Percentiles rank a stretch among this genome's conserved stretches.
These are phyloP conservation scores for Coracias cyanogaster DNA, from an alignment of 2,797 vertebrate species.

Conservation along the genomic window DNA sequence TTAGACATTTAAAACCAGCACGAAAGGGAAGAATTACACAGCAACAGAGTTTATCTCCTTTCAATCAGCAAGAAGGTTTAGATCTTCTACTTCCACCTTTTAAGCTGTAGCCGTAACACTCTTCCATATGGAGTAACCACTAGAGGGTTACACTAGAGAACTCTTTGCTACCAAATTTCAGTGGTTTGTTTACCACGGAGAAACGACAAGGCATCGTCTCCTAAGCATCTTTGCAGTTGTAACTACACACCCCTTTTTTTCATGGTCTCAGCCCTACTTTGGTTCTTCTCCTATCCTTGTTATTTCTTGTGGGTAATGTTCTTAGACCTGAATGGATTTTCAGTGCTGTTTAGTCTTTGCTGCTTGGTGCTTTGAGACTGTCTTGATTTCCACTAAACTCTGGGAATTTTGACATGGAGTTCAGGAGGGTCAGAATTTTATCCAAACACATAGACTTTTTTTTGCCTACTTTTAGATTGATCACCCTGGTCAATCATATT, in stretches of 20 bases:
- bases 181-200: neutral
- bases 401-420: neutral
- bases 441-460: neutral
- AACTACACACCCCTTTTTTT: neutral
- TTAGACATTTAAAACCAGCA: neutral
- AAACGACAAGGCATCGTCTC: neutral
- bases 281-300: neutral
- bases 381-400: neutral
- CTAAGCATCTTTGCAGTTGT: neutral
- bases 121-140: neutral
- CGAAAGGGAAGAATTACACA: neutral
- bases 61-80: neutral
- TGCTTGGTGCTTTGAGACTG: neutral
- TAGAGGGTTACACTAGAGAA: neutral
- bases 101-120: neutral
- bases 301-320: neutral
- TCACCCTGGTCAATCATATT: neutral
- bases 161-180: neutral
- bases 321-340: neutral
- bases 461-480: neutral
- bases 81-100: neutral
- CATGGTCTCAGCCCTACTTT: neutral
- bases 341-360: neutral
- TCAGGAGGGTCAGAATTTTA: neutral
- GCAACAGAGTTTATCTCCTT: neutral